A percentile compares a stretch with the other conserved stretches of the same genome.
Conservation (phyloP, 2,797 vertebrate genomes). For the Enoplosus armatus region DNA sequence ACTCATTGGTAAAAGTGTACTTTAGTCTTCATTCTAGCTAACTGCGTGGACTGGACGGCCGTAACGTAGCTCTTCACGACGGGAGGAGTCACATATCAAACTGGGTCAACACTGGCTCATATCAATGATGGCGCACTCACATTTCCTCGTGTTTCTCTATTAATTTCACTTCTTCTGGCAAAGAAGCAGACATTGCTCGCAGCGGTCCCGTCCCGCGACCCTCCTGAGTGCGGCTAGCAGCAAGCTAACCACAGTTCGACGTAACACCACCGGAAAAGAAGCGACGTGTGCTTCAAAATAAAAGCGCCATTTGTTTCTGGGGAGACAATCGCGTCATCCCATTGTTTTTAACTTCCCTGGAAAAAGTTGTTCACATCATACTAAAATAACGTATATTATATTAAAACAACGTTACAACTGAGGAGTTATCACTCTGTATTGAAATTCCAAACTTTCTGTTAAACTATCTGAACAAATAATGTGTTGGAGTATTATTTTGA, state of each 20-base stretch:
- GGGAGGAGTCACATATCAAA: not conserved
- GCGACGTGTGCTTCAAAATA: not conserved
- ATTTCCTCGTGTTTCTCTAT: constrained; percentile 88
- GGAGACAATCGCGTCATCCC: fast-evolving
- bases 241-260: not conserved
- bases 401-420: not conserved
- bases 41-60: not conserved
- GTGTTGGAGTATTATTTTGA: constrained; percentile 3
- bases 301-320: not conserved
- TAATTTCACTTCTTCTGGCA: constrained; percentile 82
- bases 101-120: fast-evolving
- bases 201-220: fast-evolving
- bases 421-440: not conserved
- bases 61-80: too few relatives aligned
- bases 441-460: too few relatives aligned
- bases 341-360: too few relatives aligned
- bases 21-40: not conserved
- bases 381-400: fast-evolving
- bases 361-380: not conserved
- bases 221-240: fast-evolving
- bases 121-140: constrained; percentile 74
- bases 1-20: too few relatives aligned
- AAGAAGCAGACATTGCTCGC: constrained; percentile 46
- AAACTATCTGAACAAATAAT: not conserved
- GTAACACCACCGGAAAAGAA: not conserved